A percentile compares a stretch with the other conserved stretches of the same genome.
These are phyloP conservation scores for Catonia carolina DNA, from an alignment of 2,888 invertebrate species.

Conservation along the genomic window DNA sequence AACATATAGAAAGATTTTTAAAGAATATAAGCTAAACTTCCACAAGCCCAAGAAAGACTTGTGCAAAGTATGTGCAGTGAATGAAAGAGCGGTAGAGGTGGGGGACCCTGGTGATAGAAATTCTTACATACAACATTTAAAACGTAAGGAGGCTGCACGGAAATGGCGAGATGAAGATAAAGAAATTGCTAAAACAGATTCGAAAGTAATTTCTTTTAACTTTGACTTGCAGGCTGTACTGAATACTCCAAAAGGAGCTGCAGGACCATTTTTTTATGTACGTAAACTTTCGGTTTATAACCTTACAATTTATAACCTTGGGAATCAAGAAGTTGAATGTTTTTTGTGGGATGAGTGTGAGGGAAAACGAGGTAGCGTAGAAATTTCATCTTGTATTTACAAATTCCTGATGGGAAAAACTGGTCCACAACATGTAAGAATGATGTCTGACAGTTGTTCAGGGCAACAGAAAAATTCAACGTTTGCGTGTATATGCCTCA, in stretches of 20 bases:
- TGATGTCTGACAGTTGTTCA: constrained; percentile 11
- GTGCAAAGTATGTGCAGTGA: background rate
- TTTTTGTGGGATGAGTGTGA: constrained; percentile 12
- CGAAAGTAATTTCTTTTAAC: background rate
- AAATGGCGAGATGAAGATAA: background rate
- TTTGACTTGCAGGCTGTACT: background rate
- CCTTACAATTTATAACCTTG: background rate
- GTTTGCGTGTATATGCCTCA: background rate
- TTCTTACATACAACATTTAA: background rate
- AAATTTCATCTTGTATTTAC: constrained; percentile 1
- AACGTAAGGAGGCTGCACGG: background rate
- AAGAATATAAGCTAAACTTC: background rate
- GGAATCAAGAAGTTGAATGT: background rate
- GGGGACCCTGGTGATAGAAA: background rate
- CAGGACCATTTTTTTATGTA: background rate
- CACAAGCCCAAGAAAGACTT: no score
- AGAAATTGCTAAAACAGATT: background rate
- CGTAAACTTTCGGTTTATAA: background rate
- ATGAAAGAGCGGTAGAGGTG: background rate
- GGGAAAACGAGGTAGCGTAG: constrained; percentile 4
- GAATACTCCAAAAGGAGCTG: background rate
- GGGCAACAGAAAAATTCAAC: constrained; percentile 8
- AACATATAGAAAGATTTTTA: background rate
- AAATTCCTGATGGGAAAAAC: constrained; percentile 1
- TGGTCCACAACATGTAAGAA: background rate